Evolutionary conservation across 2,888 invertebrate genomes (phyloP).

Genomic region (Sinhomidia bicolor): DNA sequence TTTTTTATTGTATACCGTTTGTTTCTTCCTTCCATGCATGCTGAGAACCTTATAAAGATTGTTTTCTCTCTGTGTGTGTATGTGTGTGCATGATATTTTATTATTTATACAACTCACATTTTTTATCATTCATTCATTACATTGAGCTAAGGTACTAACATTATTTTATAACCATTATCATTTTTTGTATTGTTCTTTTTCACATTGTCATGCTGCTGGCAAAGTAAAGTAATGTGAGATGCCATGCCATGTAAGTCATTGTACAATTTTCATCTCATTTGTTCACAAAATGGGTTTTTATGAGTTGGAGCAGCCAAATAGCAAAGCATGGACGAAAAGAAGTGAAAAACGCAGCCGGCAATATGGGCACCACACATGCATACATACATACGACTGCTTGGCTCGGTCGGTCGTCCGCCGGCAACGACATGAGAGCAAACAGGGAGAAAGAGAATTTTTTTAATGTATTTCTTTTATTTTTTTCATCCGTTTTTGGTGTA

Average conservation of each 20-base stretch:
- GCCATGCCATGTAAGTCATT: not conserved
- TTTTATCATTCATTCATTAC: slow-evolving; percentile 6
- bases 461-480: not conserved
- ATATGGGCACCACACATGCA: not conserved
- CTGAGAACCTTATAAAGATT: not conserved
- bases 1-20: slow-evolving; percentile 23
- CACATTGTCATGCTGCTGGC: slow-evolving; percentile 48
- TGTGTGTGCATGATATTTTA: not conserved
- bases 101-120: slow-evolving; percentile 19
- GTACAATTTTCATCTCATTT: slow-evolving; percentile 63
- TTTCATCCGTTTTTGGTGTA: slow-evolving; percentile 3
- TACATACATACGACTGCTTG: not conserved
- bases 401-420: not conserved
- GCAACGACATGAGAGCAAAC: not conserved
- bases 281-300: slow-evolving; percentile 57
- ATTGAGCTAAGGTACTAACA: not conserved
- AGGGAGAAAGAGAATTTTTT: not conserved
- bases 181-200: slow-evolving; percentile 31
- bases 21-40: slow-evolving; percentile 15
- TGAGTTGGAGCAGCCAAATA: not conserved
- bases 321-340: not conserved
- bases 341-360: slow-evolving; percentile 6
- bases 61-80: not conserved
- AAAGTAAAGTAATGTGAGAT: slow-evolving; percentile 4
- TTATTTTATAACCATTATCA: slow-evolving; percentile 59